Evolutionary conservation across 2,888 invertebrate species (phyloP), one percentile per base, ranked within the genome.

Genomic region (Oscheius sp.): DNA sequence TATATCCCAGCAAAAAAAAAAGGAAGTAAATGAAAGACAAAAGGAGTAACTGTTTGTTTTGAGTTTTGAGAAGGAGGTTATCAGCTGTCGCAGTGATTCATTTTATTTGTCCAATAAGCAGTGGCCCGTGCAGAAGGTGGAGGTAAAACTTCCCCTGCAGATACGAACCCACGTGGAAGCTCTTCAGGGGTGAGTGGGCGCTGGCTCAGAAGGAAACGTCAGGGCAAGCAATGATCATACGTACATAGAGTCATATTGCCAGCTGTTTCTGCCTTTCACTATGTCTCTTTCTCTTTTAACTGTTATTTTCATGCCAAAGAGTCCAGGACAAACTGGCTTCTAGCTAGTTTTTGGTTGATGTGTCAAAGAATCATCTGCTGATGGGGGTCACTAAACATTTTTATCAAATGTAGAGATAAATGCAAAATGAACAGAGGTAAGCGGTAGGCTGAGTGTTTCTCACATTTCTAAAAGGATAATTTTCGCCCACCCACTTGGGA

Each of bases 111-210:
- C n/a, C 35, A 29, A 27, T 27, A 16, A 27, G 25, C 25, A 21
- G n/a, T 29, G 27, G 5, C 58, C 29, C 27, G 16, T 29, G 58
- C 58, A 58, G 27, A 29, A 58, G 27, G 58, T 18, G 49, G 2
- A 49, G 49, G 21, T 18, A 49, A 49, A 49, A 49, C 16, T 18
- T 21, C 21, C 21, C n/a, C 13, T 49, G 55, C 55, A 55, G 55
- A 25, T 18, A 21, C n/a, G 59, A 35, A 6, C 59, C 61, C 61
- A 61, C 61, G 61, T 61, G 61, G 25, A 61, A 18, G 41, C 43
- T 61, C 61, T 61, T 61, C 61, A 43, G 43, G 41, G 25, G 21
- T 43, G 43, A 23, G 61, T 41, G 61, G 43, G 61, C 61, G 61
- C 61, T 58, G 29, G 49, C 9, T 9, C 35, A 35, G 9, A 35